Conservation (phyloP, 2,797 vertebrate genomes). For the Semotilus atromaculatus region DNA sequence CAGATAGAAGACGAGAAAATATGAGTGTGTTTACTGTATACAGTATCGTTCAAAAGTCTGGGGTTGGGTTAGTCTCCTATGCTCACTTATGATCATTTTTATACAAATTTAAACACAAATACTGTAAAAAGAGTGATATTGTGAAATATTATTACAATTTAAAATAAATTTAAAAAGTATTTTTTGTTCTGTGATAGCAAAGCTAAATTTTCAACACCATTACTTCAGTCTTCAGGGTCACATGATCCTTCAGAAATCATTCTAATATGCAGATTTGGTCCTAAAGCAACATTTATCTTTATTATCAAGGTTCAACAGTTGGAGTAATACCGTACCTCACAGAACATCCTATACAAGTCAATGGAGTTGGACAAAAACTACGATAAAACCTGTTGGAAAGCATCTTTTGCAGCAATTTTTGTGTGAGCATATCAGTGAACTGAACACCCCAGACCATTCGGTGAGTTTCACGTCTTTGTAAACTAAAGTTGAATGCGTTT, state of each 20-base stretch:
- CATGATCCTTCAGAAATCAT: background rate
- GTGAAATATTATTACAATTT: background rate
- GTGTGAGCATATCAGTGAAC: no score
- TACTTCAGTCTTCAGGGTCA: background rate
- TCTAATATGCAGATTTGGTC: background rate
- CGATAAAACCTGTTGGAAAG: no score
- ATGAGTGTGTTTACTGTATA: background rate
- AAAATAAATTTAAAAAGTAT: background rate
- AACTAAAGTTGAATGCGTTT: no score
- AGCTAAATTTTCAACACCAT: background rate
- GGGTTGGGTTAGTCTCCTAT: background rate
- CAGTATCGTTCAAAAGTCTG: background rate
- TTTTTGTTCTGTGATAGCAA: background rate
- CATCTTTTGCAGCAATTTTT: no score
- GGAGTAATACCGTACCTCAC: no score
- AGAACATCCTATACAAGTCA: no score
- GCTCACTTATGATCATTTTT: background rate
- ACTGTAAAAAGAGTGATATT: background rate
- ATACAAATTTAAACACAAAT: background rate
- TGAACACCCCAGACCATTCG: no score
- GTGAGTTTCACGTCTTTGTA: no score
- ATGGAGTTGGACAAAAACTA: no score
- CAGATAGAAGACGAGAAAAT: background rate
- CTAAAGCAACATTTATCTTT: background rate
- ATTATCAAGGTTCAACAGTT: background rate